These are phyloP conservation scores for Coendou prehensilis DNA, from an alignment of 2,797 vertebrate species.

Conservation along the genomic window DNA sequence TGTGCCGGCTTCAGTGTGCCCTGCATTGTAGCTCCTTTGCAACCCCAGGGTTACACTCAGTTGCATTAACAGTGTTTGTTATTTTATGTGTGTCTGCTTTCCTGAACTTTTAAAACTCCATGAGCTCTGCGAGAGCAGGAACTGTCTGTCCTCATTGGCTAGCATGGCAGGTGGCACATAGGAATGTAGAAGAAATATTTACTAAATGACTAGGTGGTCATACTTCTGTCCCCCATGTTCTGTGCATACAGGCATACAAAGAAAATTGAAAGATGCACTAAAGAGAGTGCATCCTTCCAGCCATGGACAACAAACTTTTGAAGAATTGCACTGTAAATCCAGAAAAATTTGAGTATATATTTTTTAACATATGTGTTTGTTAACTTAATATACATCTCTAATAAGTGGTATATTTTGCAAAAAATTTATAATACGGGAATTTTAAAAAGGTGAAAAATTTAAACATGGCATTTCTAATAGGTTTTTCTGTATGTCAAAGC, in stretches of 20 bases:
- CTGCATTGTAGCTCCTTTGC: rapidly evolving
- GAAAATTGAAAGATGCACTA: background rate
- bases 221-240: background rate
- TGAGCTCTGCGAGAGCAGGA: background rate
- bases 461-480: background rate
- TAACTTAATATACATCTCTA: constrained; percentile 21
- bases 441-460: constrained; percentile 7
- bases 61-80: background rate
- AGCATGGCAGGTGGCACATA: too few species aligned
- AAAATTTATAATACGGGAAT: background rate
- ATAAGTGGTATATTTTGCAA: background rate
- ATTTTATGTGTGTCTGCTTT: background rate
- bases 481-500: background rate
- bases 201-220: background rate
- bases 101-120: background rate
- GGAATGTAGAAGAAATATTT: background rate
- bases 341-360: background rate
- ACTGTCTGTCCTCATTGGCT: background rate
- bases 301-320: background rate
- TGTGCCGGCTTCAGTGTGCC: rapidly evolving
- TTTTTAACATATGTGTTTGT: background rate
- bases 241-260: background rate
- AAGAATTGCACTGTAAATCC: background rate
- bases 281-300: background rate
- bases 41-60: too few species aligned